These are phyloP conservation scores for Eudemis profundana DNA, from an alignment of 2,888 invertebrate genomes.

Conservation along the genomic window DNA sequence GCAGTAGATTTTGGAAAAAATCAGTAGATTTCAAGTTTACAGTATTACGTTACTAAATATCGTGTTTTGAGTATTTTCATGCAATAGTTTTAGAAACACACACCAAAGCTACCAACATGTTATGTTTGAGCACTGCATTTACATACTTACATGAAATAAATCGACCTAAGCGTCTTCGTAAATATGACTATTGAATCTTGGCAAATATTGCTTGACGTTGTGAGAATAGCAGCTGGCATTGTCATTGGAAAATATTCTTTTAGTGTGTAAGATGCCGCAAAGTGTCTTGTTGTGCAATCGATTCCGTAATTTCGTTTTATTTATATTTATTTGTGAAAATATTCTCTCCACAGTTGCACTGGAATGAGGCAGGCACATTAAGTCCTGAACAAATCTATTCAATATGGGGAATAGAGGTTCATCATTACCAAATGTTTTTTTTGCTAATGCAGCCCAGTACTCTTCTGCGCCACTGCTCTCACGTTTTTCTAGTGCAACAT, in stretches of 20 bases:
- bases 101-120: no score
- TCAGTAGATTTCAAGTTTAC: no score
- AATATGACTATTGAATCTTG: neutral
- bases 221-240: neutral
- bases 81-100: no score
- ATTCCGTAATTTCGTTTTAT: conserved; percentile 12
- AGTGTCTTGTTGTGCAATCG: neutral
- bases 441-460: neutral
- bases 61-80: no score
- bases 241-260: conserved; percentile 1
- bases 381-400: neutral
- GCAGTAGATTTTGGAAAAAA: neutral
- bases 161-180: no score
- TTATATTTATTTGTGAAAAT: conserved; percentile 8
- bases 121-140: neutral
- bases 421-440: neutral
- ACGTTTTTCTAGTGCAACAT: neutral
- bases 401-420: neutral
- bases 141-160: neutral
- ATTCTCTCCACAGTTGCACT: neutral
- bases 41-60: no score
- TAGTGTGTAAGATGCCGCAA: neutral
- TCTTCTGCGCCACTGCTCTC: neutral
- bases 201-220: conserved; percentile 1
- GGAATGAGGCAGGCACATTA: conserved; percentile 6